Conservation (phyloP, 2,797 vertebrate genomes). For the Gallinago nigripennis region DNA sequence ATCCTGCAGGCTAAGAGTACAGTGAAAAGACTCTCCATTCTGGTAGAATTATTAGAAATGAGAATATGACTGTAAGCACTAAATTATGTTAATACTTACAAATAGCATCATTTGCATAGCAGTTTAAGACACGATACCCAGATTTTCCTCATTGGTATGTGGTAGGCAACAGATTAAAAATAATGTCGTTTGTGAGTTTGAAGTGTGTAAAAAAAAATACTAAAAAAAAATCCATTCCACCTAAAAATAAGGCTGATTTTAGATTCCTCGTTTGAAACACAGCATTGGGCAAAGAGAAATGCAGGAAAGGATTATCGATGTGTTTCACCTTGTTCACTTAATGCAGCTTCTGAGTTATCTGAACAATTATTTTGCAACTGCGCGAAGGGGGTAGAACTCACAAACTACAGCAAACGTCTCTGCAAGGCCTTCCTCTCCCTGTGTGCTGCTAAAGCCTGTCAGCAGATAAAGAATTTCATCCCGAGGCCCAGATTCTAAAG, state of each 20-base stretch:
- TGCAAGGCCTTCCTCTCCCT: neutral
- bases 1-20: conserved; percentile 84
- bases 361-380: neutral
- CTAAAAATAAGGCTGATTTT: conserved; percentile 24
- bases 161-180: conserved; percentile 76
- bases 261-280: neutral
- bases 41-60: conserved; percentile 82
- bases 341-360: conserved; percentile 15
- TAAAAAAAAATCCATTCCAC: neutral
- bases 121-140: conserved; percentile 73
- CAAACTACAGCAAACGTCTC: neutral
- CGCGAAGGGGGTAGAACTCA: neutral
- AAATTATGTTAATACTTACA: conserved; percentile 87
- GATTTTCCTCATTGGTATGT: conserved; percentile 72
- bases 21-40: conserved; percentile 79
- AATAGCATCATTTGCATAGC: conserved; percentile 85
- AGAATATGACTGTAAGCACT: conserved; percentile 84
- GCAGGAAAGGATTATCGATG: neutral
- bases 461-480: neutral
- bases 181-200: conserved; percentile 54
- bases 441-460: neutral
- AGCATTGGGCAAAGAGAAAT: neutral
- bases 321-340: conserved; percentile 7
- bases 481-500: neutral
- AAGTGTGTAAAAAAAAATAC: conserved; percentile 34